These are phyloP conservation scores for Florisuga fusca DNA, from an alignment of 2,797 vertebrate genomes.

Conservation along the genomic window DNA sequence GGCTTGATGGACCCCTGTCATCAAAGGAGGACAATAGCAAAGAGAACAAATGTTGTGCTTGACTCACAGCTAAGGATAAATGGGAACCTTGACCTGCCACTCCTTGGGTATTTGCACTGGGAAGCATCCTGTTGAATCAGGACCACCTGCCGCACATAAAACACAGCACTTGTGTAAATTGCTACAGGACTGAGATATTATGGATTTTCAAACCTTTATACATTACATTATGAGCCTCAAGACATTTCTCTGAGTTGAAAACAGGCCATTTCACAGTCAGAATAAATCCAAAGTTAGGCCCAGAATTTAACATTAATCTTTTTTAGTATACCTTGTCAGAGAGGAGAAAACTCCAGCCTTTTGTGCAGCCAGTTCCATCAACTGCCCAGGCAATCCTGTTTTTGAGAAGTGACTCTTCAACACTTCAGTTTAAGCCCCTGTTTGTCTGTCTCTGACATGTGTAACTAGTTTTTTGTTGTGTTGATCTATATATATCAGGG, in stretches of 20 bases:
- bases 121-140: neutral
- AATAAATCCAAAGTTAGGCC: neutral
- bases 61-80: neutral
- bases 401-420: neutral
- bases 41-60: neutral
- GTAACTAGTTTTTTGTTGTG: neutral
- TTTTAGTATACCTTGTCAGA: neutral
- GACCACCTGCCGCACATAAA: neutral
- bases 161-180: neutral
- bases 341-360: neutral
- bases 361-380: neutral
- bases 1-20: neutral
- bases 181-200: neutral
- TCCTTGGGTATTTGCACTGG: neutral
- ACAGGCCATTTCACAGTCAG: neutral
- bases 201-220: neutral
- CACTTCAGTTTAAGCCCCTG: neutral
- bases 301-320: neutral
- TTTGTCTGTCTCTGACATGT: accelerated
- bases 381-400: neutral
- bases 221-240: neutral
- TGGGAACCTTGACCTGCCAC: neutral
- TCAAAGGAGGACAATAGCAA: neutral
- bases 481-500: neutral
- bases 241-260: neutral